Base-by-base conservation (phyloP, 2,797 vertebrate species). In the Discoglossus pictus region DNA sequence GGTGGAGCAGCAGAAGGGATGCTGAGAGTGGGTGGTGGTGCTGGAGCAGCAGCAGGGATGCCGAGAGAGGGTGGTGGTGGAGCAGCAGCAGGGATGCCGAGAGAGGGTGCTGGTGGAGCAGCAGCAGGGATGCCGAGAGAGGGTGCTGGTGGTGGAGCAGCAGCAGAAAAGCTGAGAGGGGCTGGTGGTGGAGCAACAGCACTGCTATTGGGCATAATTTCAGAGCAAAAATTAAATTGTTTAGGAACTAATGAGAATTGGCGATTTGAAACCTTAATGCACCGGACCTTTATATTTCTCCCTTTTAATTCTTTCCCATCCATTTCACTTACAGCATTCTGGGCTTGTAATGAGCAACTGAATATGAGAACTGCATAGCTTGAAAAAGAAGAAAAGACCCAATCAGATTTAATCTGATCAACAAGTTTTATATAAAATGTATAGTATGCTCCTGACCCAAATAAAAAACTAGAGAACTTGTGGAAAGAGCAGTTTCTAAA, bases 321-420 rank as follows among this genome's bases (percentile, higher is more conserved):
- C 60, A 70, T 51, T 58, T 70, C 68, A 21, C 5, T 63, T 10
- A 36, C 46, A 17, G 44, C 60, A 24, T 43, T 36, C 15, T 51
- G 16, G 15, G 60, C 60, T 18, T 64, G 36, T 50, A 55, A 34
- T 18, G 44, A 24, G 4, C 38, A 31, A 2, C 2, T 23, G 17
- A 70, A 58, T 16, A 18, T 42, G 6, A 70, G 44, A 3, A 70
- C 44, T 9, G 68, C 68, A 51, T 58, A 70, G 40, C 68, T 70
- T 47, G 4, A 53, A 12, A 25, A 24, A 6, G 15, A 35, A 20
- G 16, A 50, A 3, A n/a, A 31, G 4, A 31, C 27, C 27, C 4
- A 31, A n/a, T n/a, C n/a, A n/a, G n/a, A n/a, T n/a, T n/a, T n/a
- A n/a, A n/a, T n/a, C n/a, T n/a, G n/a, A n/a, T n/a, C n/a, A n/a